phyloP scores from a whole-genome alignment of 2,888 invertebrate species.

The Eulithis prunata region DNA sequence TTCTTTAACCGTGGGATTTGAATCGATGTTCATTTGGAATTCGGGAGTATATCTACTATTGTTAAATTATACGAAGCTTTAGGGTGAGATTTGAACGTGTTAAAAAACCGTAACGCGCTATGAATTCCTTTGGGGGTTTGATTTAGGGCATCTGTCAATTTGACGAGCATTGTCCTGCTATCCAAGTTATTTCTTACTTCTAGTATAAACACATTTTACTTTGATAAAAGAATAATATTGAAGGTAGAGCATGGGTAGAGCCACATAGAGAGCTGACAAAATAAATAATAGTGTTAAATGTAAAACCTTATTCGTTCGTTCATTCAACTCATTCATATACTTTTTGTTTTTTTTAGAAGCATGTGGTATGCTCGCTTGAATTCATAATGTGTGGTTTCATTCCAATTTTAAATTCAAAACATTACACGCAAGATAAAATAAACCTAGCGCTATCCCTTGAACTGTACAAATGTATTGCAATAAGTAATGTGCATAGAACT shows the following conservation, averaged over 20 bases:
- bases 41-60: slow-evolving; percentile 19
- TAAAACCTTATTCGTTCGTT: too few species aligned
- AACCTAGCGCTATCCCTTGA: neutral
- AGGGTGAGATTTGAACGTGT: slow-evolving; percentile 16
- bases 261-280: too few species aligned
- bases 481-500: slow-evolving; percentile 58
- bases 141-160: slow-evolving; percentile 4
- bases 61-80: slow-evolving; percentile 25
- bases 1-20: slow-evolving; percentile 36
- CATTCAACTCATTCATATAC: too few species aligned
- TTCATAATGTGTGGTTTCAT: neutral
- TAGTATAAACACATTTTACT: too few species aligned
- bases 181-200: neutral
- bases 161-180: neutral
- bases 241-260: too few species aligned
- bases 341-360: too few species aligned
- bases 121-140: slow-evolving; percentile 3
- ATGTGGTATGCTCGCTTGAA: too few species aligned
- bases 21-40: slow-evolving; percentile 34
- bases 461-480: slow-evolving; percentile 51
- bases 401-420: slow-evolving; percentile 3
- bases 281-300: neutral
- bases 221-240: too few species aligned
- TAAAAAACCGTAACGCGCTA: slow-evolving; percentile 7
- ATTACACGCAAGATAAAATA: neutral